phyloP scores from a whole-genome alignment of 2,888 invertebrate species.

The Pseudococcus longispinus region DNA sequence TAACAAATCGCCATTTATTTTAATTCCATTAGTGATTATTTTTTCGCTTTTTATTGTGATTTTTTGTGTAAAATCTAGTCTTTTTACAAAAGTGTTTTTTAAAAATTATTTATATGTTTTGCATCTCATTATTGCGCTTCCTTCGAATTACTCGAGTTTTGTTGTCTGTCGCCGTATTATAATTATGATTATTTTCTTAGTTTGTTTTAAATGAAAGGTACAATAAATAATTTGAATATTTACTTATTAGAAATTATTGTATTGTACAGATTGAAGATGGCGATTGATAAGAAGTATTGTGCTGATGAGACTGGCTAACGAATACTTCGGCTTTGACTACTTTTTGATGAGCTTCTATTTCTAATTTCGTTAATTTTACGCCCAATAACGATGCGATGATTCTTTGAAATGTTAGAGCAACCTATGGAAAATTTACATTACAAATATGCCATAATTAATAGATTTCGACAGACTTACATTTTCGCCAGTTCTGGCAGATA shows the following conservation, averaged over 20 bases:
- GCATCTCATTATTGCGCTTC: background rate
- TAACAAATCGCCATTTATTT: background rate
- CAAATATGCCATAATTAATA: background rate
- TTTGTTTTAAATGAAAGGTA: background rate
- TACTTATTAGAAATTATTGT: constrained; percentile 30
- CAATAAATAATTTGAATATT: background rate
- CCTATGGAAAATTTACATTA: constrained; percentile 63
- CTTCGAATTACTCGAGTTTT: background rate
- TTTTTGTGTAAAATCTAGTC: background rate
- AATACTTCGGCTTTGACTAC: constrained; percentile 69
- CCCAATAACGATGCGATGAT: constrained; percentile 75
- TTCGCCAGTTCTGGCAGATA: constrained; percentile 78
- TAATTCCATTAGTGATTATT: background rate
- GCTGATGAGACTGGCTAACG: constrained; percentile 37
- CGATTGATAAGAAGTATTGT: constrained; percentile 34
- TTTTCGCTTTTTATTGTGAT: constrained; percentile 5
- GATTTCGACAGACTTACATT: constrained; percentile 65
- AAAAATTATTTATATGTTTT: background rate
- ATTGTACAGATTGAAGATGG: constrained; percentile 53
- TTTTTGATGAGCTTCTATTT: constrained; percentile 72
- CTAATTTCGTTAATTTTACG: constrained; percentile 70
- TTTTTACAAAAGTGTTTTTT: background rate
- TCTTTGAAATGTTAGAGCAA: constrained; percentile 72
- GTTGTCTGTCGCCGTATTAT: background rate
- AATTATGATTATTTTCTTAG: too few relatives aligned